Percentiles rank a stretch among this genome's conserved stretches.
phyloP scores from a whole-genome alignment of 2,113 vertebrate species.

The Thalassarche chlororhynchos region DNA sequence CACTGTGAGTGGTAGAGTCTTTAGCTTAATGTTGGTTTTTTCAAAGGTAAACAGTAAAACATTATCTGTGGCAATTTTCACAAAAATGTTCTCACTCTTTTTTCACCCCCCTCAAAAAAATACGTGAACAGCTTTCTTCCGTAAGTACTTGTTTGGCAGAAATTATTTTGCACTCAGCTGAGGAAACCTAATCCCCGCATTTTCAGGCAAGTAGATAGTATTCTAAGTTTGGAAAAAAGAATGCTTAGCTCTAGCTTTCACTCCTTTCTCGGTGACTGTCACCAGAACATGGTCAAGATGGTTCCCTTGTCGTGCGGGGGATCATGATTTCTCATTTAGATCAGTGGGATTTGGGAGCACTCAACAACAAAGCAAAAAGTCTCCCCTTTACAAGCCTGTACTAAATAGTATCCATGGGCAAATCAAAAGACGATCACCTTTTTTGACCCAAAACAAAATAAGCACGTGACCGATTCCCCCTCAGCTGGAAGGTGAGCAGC shows the following conservation, averaged over 20 bases:
- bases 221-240: background rate
- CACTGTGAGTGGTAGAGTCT: background rate
- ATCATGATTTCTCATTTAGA: background rate
- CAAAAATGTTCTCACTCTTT: background rate
- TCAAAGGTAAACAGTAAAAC: background rate
- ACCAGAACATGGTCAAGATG: background rate
- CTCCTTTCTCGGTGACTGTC: background rate
- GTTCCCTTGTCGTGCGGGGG: fast-evolving
- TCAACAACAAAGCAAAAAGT: background rate
- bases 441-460: background rate
- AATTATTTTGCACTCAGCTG: background rate
- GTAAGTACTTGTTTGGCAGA: background rate
- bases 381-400: background rate
- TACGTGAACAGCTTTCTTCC: background rate
- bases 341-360: background rate
- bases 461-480: fast-evolving
- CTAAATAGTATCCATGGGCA: background rate
- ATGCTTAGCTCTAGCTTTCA: background rate
- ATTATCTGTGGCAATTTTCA: background rate
- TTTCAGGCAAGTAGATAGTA: background rate
- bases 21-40: background rate
- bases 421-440: background rate
- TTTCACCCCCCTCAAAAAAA: background rate
- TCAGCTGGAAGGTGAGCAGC: background rate
- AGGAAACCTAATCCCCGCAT: background rate